Evolutionary conservation across 2,797 vertebrate species (phyloP).

Genomic region (Paratrypauchen microcephalus): DNA sequence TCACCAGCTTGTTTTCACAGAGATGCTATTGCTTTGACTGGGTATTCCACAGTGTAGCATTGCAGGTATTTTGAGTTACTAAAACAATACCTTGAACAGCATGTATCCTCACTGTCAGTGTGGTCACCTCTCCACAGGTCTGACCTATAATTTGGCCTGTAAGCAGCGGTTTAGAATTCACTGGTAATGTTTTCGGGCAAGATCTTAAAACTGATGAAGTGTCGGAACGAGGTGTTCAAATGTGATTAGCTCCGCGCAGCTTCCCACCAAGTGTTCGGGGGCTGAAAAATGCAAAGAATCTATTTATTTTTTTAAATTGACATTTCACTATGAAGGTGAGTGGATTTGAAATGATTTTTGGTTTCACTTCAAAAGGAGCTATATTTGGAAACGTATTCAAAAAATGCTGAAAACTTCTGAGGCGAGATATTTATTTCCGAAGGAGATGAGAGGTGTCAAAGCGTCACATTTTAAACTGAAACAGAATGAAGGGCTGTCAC

Average conservation of each 20-base stretch:
- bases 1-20: too few species aligned
- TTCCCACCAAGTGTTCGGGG: neutral
- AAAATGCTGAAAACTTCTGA: neutral
- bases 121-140: too few species aligned
- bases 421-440: conserved; percentile 4
- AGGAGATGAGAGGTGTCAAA: conserved; percentile 7
- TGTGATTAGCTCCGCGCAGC: conserved; percentile 1
- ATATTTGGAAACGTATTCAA: conserved; percentile 4
- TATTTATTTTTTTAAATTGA: conserved; percentile 5
- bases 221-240: neutral
- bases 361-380: conserved; percentile 5
- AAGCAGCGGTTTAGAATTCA: conserved; percentile 4
- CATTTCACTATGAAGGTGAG: conserved; percentile 14
- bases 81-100: too few species aligned
- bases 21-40: too few species aligned
- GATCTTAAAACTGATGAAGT: neutral
- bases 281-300: conserved; percentile 4
- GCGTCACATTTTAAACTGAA: conserved; percentile 7
- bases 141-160: too few species aligned
- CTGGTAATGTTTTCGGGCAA: neutral
- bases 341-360: conserved; percentile 1
- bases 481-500: conserved; percentile 11
- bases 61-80: too few species aligned
- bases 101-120: too few species aligned
- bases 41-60: too few species aligned